phyloP scores from a whole-genome alignment of 2,797 vertebrate species.

The Euphonia xanthogaster region DNA sequence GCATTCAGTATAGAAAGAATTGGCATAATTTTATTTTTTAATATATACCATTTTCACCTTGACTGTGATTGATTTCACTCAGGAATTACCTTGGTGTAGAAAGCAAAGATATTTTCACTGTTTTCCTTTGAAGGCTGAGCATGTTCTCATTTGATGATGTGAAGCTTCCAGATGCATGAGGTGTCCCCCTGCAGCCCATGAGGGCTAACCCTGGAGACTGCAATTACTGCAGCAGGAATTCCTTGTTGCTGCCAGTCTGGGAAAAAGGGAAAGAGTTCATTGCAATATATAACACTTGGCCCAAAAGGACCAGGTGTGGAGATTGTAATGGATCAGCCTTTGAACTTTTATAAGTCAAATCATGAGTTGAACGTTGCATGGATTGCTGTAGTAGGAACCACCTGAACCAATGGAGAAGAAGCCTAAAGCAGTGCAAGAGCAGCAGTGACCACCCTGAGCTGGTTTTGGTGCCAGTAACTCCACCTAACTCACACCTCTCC shows the following conservation, averaged over 20 bases:
- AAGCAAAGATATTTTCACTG: background rate
- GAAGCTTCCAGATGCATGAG: background rate
- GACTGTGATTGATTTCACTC: background rate
- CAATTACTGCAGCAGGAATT: background rate
- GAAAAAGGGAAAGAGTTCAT: background rate
- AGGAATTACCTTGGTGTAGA: background rate
- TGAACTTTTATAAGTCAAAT: background rate
- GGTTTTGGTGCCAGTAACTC: background rate
- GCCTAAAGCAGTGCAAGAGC: background rate
- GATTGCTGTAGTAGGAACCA: background rate
- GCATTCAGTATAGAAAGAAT: background rate
- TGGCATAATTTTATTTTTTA: background rate
- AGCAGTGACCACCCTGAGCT: background rate
- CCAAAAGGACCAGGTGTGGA: background rate
- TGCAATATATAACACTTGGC: background rate
- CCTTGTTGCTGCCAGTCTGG: background rate
- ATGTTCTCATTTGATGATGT: background rate
- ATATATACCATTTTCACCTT: background rate
- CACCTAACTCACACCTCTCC: background rate
- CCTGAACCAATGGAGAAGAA: background rate
- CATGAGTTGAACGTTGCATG: rapidly evolving
- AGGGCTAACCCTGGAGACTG: background rate
- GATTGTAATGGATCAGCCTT: background rate
- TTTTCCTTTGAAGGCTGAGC: background rate
- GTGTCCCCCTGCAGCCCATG: background rate